A percentile compares a stretch with the other conserved stretches of the same genome.
phyloP scores from a whole-genome alignment of 1,140 invertebrate species.

The Atta cephalotes region DNA sequence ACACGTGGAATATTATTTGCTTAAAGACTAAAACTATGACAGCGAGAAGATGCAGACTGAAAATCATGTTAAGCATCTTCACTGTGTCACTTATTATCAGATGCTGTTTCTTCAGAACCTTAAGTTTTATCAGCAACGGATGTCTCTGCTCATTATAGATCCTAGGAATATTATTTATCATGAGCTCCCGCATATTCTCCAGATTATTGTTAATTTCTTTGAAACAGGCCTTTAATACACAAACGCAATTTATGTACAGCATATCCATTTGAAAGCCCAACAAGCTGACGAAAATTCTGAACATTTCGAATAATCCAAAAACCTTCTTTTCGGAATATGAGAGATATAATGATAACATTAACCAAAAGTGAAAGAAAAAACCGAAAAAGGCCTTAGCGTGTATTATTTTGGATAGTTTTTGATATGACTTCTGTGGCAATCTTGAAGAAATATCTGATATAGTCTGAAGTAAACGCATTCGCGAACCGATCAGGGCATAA shows the following conservation, averaged over 20 bases:
- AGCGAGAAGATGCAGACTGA: background rate
- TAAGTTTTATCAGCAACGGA: background rate
- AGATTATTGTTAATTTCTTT: background rate
- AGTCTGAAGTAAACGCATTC: background rate
- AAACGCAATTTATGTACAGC: background rate
- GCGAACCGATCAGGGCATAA: background rate
- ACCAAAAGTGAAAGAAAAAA: background rate
- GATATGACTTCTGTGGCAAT: background rate
- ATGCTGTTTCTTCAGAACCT: background rate
- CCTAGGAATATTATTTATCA: background rate
- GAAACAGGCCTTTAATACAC: background rate
- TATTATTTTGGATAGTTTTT: background rate
- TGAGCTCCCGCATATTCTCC: background rate
- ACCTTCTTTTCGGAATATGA: background rate
- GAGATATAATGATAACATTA: background rate
- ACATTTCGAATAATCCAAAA: background rate
- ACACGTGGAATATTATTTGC: background rate
- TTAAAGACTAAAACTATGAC: background rate
- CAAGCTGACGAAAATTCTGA: rapidly evolving
- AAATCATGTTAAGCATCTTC: background rate
- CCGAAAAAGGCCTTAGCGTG: background rate
- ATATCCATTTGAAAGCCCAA: background rate
- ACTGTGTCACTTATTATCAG: background rate
- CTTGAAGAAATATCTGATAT: background rate
- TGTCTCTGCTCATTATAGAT: background rate